Base-by-base conservation (phyloP, 2,113 vertebrate species). In the Microtus pennsylvanicus region DNA sequence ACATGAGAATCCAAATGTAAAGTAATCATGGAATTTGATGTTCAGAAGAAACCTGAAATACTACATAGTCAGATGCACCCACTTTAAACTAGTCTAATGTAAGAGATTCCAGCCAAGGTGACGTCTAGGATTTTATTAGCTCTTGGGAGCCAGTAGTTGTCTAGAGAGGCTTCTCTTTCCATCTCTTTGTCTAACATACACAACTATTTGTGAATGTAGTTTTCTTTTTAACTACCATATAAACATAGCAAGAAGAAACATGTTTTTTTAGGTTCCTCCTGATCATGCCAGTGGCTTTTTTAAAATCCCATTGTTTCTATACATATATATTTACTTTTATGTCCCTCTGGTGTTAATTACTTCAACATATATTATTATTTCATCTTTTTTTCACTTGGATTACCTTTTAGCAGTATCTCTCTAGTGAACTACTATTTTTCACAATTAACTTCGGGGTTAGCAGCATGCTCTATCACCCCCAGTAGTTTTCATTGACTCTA, bases 161-260 rank as follows among this genome's bases (percentile, higher is more conserved):
- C 58, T 45, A 63, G 72, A 95, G 47, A 95, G 42, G 33, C 21
- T 77, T 26, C 72, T 26, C 9, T 94, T 85, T 85, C 38, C 5
- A 74, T 81, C 52, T 74, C 24, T 69, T 95, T 93, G 82, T 9
- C 5, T 82, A 67, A 52, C 1, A 69, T 17, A 45, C 33, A 72
- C 67, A 86, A 24, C 47, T 58, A 45, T 70, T 91, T 10, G 22
- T 94, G 42, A 96, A 33, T 38, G 5, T 76, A 67, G 35, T n/a
- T 94, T 95, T 93, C 45, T 17, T 81, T 92, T 90, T 50, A 93
- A 26, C 17, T 9, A 50, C 26, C 7, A 13, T 67, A 10, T 35
- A 77, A 89, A 9, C 7, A 55, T 69, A 72, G 82, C 61, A 94
- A 96, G 63, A 91, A 97, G n/a, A 97, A 91, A 69, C 85, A 10